Percentiles rank a stretch among this genome's conserved stretches.
Conservation (phyloP, 92 coral and sea anemone species). For the Anthopleura xanthogrammica region DNA sequence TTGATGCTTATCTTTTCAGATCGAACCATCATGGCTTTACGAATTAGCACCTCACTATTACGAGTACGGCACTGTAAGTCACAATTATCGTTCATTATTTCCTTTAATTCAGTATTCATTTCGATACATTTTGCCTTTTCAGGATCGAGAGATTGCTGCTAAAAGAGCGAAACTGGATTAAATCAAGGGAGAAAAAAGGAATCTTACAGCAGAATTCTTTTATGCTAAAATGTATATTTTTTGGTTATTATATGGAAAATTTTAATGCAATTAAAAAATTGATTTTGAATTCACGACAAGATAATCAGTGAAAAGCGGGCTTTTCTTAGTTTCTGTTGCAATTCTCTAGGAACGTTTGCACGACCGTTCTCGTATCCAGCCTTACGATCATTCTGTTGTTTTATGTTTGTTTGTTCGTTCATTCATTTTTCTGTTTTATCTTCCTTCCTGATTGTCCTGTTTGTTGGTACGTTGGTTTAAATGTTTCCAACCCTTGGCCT, state of each 20-base stretch:
- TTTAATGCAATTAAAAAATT: no score
- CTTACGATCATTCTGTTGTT: no score
- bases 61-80: slow-evolving; percentile 91
- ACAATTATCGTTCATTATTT: background rate
- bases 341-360: no score
- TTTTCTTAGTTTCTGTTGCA: no score
- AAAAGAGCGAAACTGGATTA: slow-evolving; percentile 79
- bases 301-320: no score
- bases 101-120: background rate
- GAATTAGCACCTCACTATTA: slow-evolving; percentile 97
- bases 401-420: no score
- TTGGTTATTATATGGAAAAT: background rate
- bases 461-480: slow-evolving; percentile 51
- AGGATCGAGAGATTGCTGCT: slow-evolving; percentile 88
- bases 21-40: slow-evolving; percentile 95
- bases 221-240: background rate
- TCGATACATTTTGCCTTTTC: background rate
- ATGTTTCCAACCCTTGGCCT: slow-evolving; percentile 61
- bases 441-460: background rate
- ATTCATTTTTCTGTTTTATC: no score
- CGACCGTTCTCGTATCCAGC: no score
- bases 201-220: no score
- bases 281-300: no score
- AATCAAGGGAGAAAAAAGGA: background rate
- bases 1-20: slow-evolving; percentile 32